Evolutionary conservation across 2,888 invertebrate species (phyloP).

Genomic region (Lottia gigantea): DNA sequence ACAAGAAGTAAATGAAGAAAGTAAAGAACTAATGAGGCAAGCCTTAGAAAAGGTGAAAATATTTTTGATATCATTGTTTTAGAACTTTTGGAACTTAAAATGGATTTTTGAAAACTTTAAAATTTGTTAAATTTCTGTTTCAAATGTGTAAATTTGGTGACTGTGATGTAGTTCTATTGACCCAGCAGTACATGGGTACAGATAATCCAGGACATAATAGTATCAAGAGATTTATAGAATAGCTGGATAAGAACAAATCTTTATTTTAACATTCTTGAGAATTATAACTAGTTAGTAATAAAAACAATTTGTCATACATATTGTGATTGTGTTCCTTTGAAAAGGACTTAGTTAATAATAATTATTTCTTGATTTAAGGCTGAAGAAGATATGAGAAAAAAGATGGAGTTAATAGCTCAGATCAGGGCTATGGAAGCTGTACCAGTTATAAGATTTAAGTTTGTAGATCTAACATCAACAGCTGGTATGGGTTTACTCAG

Average conservation of each 20-base stretch:
- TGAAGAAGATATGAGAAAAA: conserved; percentile 65
- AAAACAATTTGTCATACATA: neutral
- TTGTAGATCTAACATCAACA: conserved; percentile 64
- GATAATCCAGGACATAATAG: too few relatives aligned
- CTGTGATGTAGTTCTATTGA: too few relatives aligned
- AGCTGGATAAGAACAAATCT: neutral
- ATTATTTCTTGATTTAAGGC: conserved; percentile 44
- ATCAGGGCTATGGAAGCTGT: conserved; percentile 67
- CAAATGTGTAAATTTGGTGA: too few relatives aligned
- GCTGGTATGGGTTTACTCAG: conserved; percentile 64
- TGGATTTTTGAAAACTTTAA: too few relatives aligned
- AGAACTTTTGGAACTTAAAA: too few relatives aligned
- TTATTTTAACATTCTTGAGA: neutral
- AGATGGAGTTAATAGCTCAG: conserved; percentile 67
- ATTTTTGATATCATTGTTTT: too few relatives aligned
- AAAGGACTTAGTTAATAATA: neutral
- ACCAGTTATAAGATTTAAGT: conserved; percentile 59
- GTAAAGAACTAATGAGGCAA: conserved; percentile 61
- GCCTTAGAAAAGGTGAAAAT: conserved; percentile 64
- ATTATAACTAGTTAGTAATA: too few relatives aligned
- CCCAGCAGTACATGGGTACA: too few relatives aligned
- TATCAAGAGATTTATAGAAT: too few relatives aligned
- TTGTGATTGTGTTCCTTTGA: neutral
- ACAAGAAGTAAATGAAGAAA: conserved; percentile 65
- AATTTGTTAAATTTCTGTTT: too few relatives aligned